Conservation (phyloP, 1,140 invertebrate genomes). For the Cephus cinctus region DNA sequence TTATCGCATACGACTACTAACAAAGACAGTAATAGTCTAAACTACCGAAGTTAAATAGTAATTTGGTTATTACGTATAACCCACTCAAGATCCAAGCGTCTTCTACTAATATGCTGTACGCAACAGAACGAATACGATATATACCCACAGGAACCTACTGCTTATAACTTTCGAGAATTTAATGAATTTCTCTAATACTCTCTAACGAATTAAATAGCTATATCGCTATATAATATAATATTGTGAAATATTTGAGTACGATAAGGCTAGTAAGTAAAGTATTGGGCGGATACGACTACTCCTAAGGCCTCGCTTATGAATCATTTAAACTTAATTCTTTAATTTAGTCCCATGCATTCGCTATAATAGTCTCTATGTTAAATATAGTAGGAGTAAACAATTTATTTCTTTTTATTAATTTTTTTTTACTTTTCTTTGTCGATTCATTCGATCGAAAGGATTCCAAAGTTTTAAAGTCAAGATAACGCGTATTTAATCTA, state of each 20-base stretch:
- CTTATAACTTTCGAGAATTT: constrained; percentile 21
- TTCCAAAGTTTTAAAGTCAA: constrained; percentile 12
- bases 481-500: neutral
- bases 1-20: no score
- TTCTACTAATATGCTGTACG: neutral
- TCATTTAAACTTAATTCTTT: constrained; percentile 40
- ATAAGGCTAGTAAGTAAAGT: constrained; percentile 37
- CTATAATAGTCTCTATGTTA: constrained; percentile 39
- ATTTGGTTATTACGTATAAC: no score
- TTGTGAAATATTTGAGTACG: constrained; percentile 34
- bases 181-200: constrained; percentile 24
- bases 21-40: no score
- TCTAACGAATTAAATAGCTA: constrained; percentile 43
- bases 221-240: constrained; percentile 32
- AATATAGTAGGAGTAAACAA: constrained; percentile 31
- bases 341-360: constrained; percentile 45
- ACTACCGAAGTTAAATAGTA: no score
- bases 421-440: constrained; percentile 12
- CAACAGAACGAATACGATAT: constrained; percentile 9
- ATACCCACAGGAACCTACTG: constrained; percentile 20
- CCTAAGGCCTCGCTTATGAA: constrained; percentile 57
- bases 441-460: constrained; percentile 34
- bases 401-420: constrained; percentile 2
- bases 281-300: constrained; percentile 56
- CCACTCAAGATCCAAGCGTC: no score